These are phyloP conservation scores for Adelges cooleyi DNA, from an alignment of 1,140 invertebrate species.

Conservation along the genomic window DNA sequence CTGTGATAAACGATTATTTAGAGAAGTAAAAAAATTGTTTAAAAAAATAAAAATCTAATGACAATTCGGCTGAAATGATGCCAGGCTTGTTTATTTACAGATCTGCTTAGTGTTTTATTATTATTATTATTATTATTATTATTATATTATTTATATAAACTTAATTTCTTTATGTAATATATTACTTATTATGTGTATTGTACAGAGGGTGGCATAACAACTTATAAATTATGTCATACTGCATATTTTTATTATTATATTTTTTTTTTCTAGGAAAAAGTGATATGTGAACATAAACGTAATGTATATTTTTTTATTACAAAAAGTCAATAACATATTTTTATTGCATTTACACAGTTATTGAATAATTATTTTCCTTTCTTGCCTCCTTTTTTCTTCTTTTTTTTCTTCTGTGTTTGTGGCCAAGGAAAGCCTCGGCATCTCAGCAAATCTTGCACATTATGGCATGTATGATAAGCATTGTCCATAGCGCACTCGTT, in stretches of 20 bases:
- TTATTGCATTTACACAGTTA: neutral
- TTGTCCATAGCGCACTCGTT: constrained; percentile 79
- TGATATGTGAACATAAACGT: constrained; percentile 26
- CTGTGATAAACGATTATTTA: constrained; percentile 21
- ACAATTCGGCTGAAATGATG: constrained; percentile 21
- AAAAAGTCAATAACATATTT: constrained; percentile 18
- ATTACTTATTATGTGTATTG: constrained; percentile 19
- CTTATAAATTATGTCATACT: constrained; percentile 10
- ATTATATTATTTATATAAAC: constrained; percentile 15
- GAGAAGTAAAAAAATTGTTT: no score
- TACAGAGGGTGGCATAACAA: neutral
- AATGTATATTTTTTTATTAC: constrained; percentile 27
- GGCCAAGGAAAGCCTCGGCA: constrained; percentile 71
- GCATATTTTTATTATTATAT: constrained; percentile 16
- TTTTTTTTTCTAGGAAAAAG: constrained; percentile 22
- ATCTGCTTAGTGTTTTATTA: constrained; percentile 27
- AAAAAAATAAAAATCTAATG: constrained; percentile 22
- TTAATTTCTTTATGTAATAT: constrained; percentile 17
- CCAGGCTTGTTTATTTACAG: constrained; percentile 28
- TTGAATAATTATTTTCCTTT: constrained; percentile 1
- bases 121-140: neutral
- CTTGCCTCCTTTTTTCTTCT: constrained; percentile 16
- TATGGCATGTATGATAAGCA: constrained; percentile 77
- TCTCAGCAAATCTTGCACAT: constrained; percentile 65
- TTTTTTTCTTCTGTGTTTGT: constrained; percentile 38